phyloP scores from a whole-genome alignment of 2,797 vertebrate genomes.

The Rhinatrema bivittatum region DNA sequence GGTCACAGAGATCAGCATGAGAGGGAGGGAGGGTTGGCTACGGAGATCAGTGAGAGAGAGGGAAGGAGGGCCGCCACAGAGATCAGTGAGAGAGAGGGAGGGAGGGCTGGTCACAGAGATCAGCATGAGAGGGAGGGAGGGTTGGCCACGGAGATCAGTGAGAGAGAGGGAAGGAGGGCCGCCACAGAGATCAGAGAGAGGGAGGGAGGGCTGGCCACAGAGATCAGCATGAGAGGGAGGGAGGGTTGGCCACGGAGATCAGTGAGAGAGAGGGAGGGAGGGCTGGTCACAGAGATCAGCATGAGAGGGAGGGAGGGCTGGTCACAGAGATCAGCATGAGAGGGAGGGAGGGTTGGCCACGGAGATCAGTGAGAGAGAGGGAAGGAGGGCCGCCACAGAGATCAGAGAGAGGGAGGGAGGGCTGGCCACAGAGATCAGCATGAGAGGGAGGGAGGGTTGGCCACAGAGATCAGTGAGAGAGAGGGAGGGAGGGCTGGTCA shows the following conservation, averaged over 20 bases:
- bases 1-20: slow-evolving; percentile 74
- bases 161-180: slow-evolving; percentile 91
- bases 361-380: slow-evolving; percentile 84
- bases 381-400: slow-evolving; percentile 78
- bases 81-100: slow-evolving; percentile 83
- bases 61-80: slow-evolving; percentile 84
- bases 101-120: slow-evolving; percentile 80
- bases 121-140: slow-evolving; percentile 80
- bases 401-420: slow-evolving; percentile 81
- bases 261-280: slow-evolving; percentile 86
- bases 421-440: slow-evolving; percentile 77
- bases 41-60: slow-evolving; percentile 83
- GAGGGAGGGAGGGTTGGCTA: slow-evolving; percentile 85
- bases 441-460: slow-evolving; percentile 85
- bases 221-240: slow-evolving; percentile 83
- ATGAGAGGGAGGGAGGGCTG: slow-evolving; percentile 82
- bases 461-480: slow-evolving; percentile 80
- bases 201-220: slow-evolving; percentile 83
- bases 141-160: slow-evolving; percentile 77
- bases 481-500: slow-evolving; percentile 82
- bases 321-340: slow-evolving; percentile 77
- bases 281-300: slow-evolving; percentile 77
- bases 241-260: slow-evolving; percentile 79
- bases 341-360: slow-evolving; percentile 85
- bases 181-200: slow-evolving; percentile 77